Evolutionary conservation across 2,888 invertebrate species (phyloP), one percentile per base, ranked within the genome.

Genomic region (Epistrophe eligans): DNA sequence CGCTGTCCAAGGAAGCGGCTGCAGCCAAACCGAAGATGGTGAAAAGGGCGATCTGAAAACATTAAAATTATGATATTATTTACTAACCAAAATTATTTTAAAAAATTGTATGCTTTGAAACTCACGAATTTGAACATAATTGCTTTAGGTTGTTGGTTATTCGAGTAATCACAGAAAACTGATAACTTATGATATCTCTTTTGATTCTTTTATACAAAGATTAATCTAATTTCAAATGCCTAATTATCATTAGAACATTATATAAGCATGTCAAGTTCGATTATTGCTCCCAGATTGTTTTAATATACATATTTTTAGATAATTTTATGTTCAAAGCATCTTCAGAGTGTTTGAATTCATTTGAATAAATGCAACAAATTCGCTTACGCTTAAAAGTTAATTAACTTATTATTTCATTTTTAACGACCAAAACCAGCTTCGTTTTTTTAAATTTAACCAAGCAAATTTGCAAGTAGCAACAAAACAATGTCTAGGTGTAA

Each of bases 1-100:
- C 89, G 77, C 89, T 90, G 84, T 92, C 83, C 79, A 92, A 90
- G 88, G 91, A 89, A 66, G 91, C 91, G 55, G 91, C 92, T 32
- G 83, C 88, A 71, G 89, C 90, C 80, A 89, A 90, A 70, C 90
- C 90, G 84, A 91, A 85, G 80, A 92, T 67, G 71, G 90, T 89
- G 83, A 91, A 89, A 58, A 91, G 66, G 10, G 90, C 80, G 79
- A 89, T 45, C 89, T 90, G 48, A 19, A 81, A 84, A 48, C 19
- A 60, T 58, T 15, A 19, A 52, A 52, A 19, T 24, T n/a, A n/a
- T n/a, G 0, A 13, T 2, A 6, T 24, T 50, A 17, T 50, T 50
- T 11, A 9, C 5, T 43, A 15, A 6, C 2, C 6, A 8, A 5
- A 11, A 32, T 32, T 0, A 4, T 45, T 8, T 45, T 8, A 35